A percentile compares a stretch with the other conserved stretches of the same genome.
These are phyloP conservation scores for Petromus typicus DNA, from an alignment of 2,113 vertebrate species.

Conservation along the genomic window DNA sequence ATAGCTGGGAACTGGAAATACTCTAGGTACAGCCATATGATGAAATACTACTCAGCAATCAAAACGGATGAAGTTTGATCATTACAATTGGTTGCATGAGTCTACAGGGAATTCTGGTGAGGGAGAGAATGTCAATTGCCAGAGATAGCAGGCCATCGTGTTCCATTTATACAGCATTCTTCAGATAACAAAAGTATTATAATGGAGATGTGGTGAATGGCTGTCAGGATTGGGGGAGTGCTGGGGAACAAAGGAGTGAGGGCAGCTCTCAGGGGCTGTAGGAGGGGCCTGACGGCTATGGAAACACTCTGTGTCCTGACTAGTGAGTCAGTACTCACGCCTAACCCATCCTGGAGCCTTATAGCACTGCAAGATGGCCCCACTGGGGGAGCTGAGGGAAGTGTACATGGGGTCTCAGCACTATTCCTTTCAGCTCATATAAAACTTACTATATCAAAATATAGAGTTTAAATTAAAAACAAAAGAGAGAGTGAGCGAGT, in stretches of 20 bases:
- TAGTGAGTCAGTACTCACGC: not conserved
- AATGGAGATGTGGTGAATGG: not conserved
- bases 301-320: not conserved
- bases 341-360: not conserved
- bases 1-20: not conserved
- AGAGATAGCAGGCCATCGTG: not conserved
- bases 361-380: not conserved
- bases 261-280: too few relatives aligned
- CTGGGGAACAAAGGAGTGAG: too few relatives aligned
- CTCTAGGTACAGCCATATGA: accelerated
- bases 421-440: not conserved
- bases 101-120: not conserved
- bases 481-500: not conserved
- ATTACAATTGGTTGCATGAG: too few relatives aligned
- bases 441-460: not conserved
- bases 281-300: accelerated
- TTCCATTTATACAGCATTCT: not conserved
- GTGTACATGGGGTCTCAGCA: not conserved
- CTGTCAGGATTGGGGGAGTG: too few relatives aligned
- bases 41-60: not conserved
- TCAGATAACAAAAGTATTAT: not conserved
- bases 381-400: too few relatives aligned
- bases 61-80: not conserved
- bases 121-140: not conserved
- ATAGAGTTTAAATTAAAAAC: not conserved